phyloP scores from a whole-genome alignment of 2,113 vertebrate genomes.

The Centropristis striata region DNA sequence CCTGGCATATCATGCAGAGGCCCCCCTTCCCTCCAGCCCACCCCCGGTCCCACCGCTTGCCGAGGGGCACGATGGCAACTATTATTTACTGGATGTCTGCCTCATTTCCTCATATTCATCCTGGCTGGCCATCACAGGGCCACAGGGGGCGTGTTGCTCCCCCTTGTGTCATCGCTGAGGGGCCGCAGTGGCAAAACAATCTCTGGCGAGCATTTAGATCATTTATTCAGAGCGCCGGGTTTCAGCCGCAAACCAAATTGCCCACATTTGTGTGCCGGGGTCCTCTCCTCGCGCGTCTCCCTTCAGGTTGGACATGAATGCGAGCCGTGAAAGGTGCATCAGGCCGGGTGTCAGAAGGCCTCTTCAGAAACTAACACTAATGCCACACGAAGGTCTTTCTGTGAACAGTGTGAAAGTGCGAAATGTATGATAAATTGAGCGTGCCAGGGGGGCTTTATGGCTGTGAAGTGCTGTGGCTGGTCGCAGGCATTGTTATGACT shows the following conservation, averaged over 20 bases:
- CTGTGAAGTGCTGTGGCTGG: slow-evolving; percentile 65
- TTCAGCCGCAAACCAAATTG: slow-evolving; percentile 79
- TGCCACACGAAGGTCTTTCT: slow-evolving; percentile 69
- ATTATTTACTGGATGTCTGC: slow-evolving; percentile 86
- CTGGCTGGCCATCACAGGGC: slow-evolving; percentile 74
- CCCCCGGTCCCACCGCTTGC: slow-evolving; percentile 55
- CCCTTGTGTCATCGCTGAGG: slow-evolving; percentile 75
- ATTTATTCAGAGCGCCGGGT: slow-evolving; percentile 77
- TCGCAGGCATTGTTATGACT: slow-evolving; percentile 74
- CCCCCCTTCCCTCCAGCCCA: slow-evolving; percentile 24
- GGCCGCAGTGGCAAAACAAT: slow-evolving; percentile 80
- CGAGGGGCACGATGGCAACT: slow-evolving; percentile 81
- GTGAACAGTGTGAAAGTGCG: slow-evolving; percentile 75
- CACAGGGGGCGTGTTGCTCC: slow-evolving; percentile 49
- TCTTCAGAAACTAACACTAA: slow-evolving; percentile 73
- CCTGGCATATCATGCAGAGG: slow-evolving; percentile 77
- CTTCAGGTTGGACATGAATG: slow-evolving; percentile 67
- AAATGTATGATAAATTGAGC: slow-evolving; percentile 81
- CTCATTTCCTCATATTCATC: slow-evolving; percentile 84
- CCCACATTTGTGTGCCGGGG: slow-evolving; percentile 50
- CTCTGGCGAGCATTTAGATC: slow-evolving; percentile 80
- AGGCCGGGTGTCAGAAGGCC: slow-evolving; percentile 65
- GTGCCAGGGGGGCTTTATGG: slow-evolving; percentile 64
- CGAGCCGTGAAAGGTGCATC: slow-evolving; percentile 65
- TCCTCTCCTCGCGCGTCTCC: slow-evolving; percentile 36